Conservation (phyloP, 2,797 vertebrate genomes). For the Decapterus maruadsi region DNA sequence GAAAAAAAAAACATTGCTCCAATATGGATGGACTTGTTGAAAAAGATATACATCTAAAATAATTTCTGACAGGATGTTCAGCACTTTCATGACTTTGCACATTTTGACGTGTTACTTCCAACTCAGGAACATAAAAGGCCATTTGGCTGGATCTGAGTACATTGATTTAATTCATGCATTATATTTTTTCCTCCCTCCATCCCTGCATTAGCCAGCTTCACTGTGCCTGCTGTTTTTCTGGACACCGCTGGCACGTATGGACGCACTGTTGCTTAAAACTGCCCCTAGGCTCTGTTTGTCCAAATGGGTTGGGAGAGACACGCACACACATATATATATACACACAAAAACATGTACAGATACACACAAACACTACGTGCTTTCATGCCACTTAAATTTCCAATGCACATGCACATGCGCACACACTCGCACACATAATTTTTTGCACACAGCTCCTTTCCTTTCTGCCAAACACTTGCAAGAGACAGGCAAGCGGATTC, state of each 20-base stretch:
- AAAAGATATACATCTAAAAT: not conserved
- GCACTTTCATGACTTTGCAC: not conserved
- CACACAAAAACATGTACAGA: not conserved
- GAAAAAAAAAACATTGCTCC: not conserved
- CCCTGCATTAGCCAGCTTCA: conserved; percentile 2
- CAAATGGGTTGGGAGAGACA: conserved; percentile 28
- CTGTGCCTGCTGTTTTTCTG: conserved; percentile 17
- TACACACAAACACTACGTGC: not conserved
- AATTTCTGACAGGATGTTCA: not conserved
- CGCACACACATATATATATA: conserved; percentile 1
- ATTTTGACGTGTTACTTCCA: not conserved
- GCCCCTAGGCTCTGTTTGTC: conserved; percentile 42
- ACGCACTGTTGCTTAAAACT: conserved; percentile 31
- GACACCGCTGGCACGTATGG: conserved; percentile 1
- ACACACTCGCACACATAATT: conserved; percentile 5
- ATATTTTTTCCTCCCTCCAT: conserved; percentile 8
- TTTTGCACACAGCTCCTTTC: conserved; percentile 8
- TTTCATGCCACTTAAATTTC: conserved; percentile 17
- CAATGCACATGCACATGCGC: not conserved
- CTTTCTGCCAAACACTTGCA: conserved; percentile 13
- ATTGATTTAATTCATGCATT: conserved; percentile 36
- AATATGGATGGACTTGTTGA: not conserved
- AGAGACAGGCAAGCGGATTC: conserved; percentile 32
- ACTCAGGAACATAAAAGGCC: not conserved
- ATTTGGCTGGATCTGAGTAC: not conserved